phyloP scores from a whole-genome alignment of 2,888 invertebrate genomes.

The Acrocyrtus sp. region DNA sequence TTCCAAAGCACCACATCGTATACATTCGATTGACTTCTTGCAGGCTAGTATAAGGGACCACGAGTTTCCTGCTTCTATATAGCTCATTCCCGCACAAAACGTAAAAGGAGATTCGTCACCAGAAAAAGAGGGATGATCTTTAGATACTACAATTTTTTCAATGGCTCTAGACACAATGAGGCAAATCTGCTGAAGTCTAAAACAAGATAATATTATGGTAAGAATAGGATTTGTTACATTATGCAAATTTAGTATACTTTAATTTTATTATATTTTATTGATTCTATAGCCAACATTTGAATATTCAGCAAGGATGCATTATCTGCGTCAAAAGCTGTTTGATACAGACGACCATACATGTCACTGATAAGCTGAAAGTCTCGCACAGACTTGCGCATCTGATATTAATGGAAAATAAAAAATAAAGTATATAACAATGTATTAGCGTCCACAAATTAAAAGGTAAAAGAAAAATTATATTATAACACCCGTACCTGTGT shows the following conservation, averaged over 20 bases:
- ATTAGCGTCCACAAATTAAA: neutral
- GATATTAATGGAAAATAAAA: no score
- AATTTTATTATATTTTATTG: neutral
- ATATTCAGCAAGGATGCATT: conserved; percentile 79
- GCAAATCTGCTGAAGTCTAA: conserved; percentile 83
- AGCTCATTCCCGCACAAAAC: conserved; percentile 53
- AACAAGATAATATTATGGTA: conserved; percentile 26
- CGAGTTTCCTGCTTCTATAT: conserved; percentile 53
- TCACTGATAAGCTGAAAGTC: conserved; percentile 79
- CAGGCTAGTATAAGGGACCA: conserved; percentile 59
- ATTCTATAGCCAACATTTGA: conserved; percentile 70
- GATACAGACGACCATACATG: conserved; percentile 80
- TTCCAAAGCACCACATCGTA: no score
- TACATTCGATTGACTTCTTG: conserved; percentile 52
- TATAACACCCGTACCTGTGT: conserved; percentile 70
- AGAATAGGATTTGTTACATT: no score
- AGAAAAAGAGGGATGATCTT: conserved; percentile 63
- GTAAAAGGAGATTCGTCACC: conserved; percentile 61
- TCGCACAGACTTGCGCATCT: conserved; percentile 78
- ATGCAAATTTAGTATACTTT: neutral
- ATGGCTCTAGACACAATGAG: conserved; percentile 79
- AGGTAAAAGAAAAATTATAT: neutral
- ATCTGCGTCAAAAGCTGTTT: conserved; percentile 88
- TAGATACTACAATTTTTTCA: conserved; percentile 75
- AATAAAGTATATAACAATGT: conserved; percentile 51